Evolutionary conservation across 2,113 vertebrate genomes (phyloP).

Genomic region (Megaceryle torquata): DNA sequence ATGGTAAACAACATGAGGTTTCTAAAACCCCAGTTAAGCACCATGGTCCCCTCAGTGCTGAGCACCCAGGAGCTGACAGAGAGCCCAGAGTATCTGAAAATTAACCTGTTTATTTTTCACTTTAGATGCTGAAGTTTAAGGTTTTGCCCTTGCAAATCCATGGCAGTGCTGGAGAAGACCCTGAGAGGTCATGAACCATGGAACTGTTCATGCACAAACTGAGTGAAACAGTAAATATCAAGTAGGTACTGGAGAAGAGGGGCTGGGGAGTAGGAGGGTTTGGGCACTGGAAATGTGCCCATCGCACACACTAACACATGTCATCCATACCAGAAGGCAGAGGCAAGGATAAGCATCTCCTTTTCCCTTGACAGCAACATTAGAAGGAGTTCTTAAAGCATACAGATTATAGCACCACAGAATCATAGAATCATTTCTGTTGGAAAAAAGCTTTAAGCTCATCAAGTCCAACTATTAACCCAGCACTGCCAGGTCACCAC

Average conservation of each 20-base stretch:
- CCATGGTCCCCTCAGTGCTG: rapidly evolving
- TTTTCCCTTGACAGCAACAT: neutral
- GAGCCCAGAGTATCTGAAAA: neutral
- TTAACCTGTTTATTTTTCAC: neutral
- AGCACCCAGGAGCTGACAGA: neutral
- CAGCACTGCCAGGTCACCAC: too few species aligned
- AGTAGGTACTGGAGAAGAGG: neutral
- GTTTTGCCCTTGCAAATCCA: neutral
- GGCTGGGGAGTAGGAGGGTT: neutral
- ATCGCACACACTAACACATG: neutral
- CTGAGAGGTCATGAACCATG: rapidly evolving
- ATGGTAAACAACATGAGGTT: neutral
- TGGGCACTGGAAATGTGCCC: rapidly evolving
- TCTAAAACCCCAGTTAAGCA: neutral
- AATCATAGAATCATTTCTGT: too few species aligned
- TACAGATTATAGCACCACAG: too few species aligned
- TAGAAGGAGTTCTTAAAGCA: neutral
- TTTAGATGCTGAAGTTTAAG: neutral
- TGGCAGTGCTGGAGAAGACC: neutral
- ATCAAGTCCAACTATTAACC: too few species aligned
- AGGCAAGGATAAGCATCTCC: neutral
- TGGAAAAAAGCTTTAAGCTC: too few species aligned
- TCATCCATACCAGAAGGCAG: neutral
- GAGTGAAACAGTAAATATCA: neutral
- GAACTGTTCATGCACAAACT: rapidly evolving